Percentiles rank a stretch among this genome's conserved stretches.
Evolutionary conservation across 2,113 vertebrate genomes (phyloP).

Genomic region (Catharus minimus): DNA sequence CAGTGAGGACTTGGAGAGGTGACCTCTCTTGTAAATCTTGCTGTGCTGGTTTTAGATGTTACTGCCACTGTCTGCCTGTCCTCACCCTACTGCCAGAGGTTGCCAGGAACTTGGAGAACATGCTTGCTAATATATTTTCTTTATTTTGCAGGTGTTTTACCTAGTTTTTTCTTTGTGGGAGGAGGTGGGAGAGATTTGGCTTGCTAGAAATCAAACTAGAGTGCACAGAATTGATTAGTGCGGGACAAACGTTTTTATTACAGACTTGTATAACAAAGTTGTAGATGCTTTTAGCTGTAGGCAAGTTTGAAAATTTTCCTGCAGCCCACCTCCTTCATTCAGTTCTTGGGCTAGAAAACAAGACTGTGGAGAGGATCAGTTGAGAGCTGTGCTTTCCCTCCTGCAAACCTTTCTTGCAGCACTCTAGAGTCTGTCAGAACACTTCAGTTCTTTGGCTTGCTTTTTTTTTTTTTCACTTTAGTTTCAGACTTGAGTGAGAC

Average conservation of each 20-base stretch:
- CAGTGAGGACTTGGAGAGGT: conserved; percentile 6
- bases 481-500: not conserved
- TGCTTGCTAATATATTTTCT: not conserved
- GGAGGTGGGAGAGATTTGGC: not conserved
- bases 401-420: not conserved
- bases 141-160: not conserved
- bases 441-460: not conserved
- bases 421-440: not conserved
- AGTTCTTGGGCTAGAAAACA: not conserved
- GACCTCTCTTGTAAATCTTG: conserved; percentile 59
- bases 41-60: conserved; percentile 49
- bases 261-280: accelerated
- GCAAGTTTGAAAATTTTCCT: not conserved
- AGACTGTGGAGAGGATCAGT: not conserved
- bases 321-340: not conserved
- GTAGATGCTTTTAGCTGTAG: not conserved
- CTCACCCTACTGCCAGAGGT: not conserved
- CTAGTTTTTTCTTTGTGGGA: not conserved
- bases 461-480: not conserved
- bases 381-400: not conserved
- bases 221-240: not conserved
- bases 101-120: not conserved
- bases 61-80: not conserved
- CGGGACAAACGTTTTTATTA: not conserved
- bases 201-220: not conserved